Conservation (phyloP, 92 coral and sea anemone genomes). For the Hydrozoanthus gracilis region DNA sequence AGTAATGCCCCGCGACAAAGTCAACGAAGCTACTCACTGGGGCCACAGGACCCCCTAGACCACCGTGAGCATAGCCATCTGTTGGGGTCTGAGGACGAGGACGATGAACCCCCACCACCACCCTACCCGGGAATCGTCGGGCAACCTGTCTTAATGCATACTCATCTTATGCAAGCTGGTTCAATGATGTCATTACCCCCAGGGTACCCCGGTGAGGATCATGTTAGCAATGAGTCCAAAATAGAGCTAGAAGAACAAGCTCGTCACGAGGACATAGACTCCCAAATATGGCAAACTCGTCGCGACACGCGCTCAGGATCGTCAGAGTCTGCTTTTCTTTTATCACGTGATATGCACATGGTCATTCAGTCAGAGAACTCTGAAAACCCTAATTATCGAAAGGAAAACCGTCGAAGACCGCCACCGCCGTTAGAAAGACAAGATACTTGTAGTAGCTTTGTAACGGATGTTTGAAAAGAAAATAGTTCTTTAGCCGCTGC, state of each 20-base stretch:
- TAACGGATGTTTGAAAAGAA: constrained; percentile 66
- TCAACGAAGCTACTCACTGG: constrained; percentile 60
- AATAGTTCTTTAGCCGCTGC: too few relatives aligned
- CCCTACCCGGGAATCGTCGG: constrained; percentile 68
- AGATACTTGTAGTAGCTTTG: constrained; percentile 86
- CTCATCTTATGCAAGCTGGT: not conserved
- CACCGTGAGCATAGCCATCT: constrained; percentile 83
- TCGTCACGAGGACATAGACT: not conserved
- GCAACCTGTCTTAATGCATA: constrained; percentile 9
- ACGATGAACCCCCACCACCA: constrained; percentile 90
- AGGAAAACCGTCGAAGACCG: constrained; percentile 52
- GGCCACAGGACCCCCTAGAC: constrained; percentile 68
- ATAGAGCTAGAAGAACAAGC: not conserved
- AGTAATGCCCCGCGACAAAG: constrained; percentile 57
- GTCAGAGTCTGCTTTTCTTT: constrained; percentile 26
- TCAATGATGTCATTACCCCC: constrained; percentile 32
- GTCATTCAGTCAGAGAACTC: constrained; percentile 8
- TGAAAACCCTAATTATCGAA: constrained; percentile 26
- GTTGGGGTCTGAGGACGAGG: constrained; percentile 79
- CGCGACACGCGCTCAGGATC: constrained; percentile 11
- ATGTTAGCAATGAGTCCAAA: constrained; percentile 15
- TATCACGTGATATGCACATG: constrained; percentile 22
- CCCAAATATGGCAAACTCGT: constrained; percentile 41
- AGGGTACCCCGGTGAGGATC: constrained; percentile 31
- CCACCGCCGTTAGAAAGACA: constrained; percentile 67